Conservation (phyloP, 64 coral and sea anemone genomes). For the Montipora foliosa region DNA sequence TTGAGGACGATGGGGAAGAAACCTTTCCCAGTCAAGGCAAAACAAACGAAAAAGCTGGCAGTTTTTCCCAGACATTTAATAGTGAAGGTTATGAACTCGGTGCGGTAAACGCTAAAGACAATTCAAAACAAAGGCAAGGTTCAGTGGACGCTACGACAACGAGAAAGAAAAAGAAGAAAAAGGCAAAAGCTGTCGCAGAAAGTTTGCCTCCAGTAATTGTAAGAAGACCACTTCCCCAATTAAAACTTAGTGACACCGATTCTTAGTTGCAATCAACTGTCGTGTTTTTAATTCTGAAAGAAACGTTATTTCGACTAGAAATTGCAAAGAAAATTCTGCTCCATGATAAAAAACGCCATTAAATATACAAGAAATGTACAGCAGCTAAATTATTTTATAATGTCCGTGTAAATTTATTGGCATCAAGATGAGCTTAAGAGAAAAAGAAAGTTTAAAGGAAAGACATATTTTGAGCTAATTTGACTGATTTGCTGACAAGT, state of each 20-base stretch:
- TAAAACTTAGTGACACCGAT: not conserved
- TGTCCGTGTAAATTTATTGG: too few relatives aligned
- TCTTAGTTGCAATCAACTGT: not conserved
- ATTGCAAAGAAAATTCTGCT: not conserved
- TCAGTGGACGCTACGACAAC: not conserved
- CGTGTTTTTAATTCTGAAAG: not conserved
- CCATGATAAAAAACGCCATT: too few relatives aligned
- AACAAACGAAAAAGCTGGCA: not conserved
- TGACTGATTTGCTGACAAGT: too few relatives aligned
- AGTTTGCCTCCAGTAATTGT: constrained; percentile 7
- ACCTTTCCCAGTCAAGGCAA: not conserved
- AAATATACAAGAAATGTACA: too few relatives aligned
- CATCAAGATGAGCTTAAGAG: too few relatives aligned
- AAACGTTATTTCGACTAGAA: not conserved
- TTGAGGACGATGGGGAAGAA: not conserved
- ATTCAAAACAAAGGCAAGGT: not conserved
- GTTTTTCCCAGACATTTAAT: not conserved
- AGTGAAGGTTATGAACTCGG: constrained; percentile 8
- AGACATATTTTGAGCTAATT: too few relatives aligned
- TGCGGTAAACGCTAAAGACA: not conserved
- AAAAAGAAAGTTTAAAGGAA: too few relatives aligned
- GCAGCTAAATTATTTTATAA: too few relatives aligned
- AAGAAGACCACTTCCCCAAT: constrained; percentile 18
- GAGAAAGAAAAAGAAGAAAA: constrained; percentile 40
- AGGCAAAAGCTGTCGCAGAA: not conserved